Base-by-base conservation (phyloP, 2,888 invertebrate genomes). In the Helleia helle region DNA sequence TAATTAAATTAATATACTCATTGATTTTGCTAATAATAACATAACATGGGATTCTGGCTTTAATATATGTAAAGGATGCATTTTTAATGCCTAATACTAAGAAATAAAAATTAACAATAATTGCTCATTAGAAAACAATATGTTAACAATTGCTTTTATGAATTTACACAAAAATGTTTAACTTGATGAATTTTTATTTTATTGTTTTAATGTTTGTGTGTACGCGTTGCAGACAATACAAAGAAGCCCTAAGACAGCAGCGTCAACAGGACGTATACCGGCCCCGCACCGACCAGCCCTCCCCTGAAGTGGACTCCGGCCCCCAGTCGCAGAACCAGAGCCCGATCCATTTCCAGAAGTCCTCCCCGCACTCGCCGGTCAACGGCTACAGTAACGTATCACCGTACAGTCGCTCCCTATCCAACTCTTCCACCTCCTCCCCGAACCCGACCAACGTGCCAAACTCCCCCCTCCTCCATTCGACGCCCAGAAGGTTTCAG, bases 211-310 rank as follows among this genome's bases (percentile, higher is more conserved):
- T n/a, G n/a, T n/a, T n/a, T n/a, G n/a, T n/a, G n/a, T n/a, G n/a
- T n/a, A n/a, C n/a, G n/a, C n/a, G n/a, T 87, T 83, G 4, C 80
- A 89, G 94, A 77, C 94, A 95, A 86, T 95, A 94, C 84, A 95
- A 95, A 86, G 95, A 95, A 87, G 94, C 94, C 43, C 74, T 94
- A 65, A 91, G 92, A 71, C 93, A 93, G 59, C 95, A 95, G 72
- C 88, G 95, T 55, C 92, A 90, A 49, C 92, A 91, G 74, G 94
- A 93, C 66, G 89, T 93, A 44, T 93, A 93, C 71, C 86, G 90
- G 51, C 88, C 90, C 55, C 88, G 89, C 45, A 87, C 89, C 53
- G 88, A 88, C 52, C 84, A 85, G 36, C 75, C 85, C 30, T 87
- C 87, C 13, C 87, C 88, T 12, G 86, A 86, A 37, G 73, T 87